phyloP scores from a whole-genome alignment of 2,888 invertebrate species.

The Orchesella flavescens region DNA sequence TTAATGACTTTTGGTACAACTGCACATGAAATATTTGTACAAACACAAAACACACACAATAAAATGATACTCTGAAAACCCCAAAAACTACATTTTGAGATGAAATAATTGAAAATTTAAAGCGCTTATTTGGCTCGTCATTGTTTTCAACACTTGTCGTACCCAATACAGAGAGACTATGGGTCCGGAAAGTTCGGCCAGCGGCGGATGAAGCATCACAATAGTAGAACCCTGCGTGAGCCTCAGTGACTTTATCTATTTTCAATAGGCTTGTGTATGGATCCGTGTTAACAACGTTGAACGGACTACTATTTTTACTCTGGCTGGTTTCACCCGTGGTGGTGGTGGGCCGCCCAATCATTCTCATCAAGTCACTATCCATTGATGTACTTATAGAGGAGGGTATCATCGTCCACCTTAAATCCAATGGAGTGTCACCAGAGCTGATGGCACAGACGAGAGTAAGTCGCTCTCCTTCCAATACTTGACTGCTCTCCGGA shows the following conservation, averaged over 20 bases:
- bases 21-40: no score
- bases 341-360: constrained; percentile 45
- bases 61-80: no score
- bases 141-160: constrained; percentile 35
- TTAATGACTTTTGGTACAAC: neutral
- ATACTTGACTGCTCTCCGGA: constrained; percentile 67
- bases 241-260: constrained; percentile 73
- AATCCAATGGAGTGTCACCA: constrained; percentile 65
- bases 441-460: constrained; percentile 70
- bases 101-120: neutral
- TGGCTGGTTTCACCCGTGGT: constrained; percentile 8
- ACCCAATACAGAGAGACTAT: constrained; percentile 70
- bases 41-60: no score
- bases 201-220: constrained; percentile 69
- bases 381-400: constrained; percentile 25
- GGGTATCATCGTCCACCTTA: constrained; percentile 68
- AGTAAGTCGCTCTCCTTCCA: constrained; percentile 70
- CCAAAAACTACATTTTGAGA: no score
- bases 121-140: neutral
- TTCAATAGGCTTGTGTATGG: constrained; percentile 76
- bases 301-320: constrained; percentile 58
- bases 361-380: constrained; percentile 21
- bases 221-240: constrained; percentile 70
- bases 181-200: constrained; percentile 66
- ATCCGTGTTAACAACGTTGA: constrained; percentile 75